phyloP scores from a whole-genome alignment of 2,797 vertebrate species.

The Euphonia xanthogaster region DNA sequence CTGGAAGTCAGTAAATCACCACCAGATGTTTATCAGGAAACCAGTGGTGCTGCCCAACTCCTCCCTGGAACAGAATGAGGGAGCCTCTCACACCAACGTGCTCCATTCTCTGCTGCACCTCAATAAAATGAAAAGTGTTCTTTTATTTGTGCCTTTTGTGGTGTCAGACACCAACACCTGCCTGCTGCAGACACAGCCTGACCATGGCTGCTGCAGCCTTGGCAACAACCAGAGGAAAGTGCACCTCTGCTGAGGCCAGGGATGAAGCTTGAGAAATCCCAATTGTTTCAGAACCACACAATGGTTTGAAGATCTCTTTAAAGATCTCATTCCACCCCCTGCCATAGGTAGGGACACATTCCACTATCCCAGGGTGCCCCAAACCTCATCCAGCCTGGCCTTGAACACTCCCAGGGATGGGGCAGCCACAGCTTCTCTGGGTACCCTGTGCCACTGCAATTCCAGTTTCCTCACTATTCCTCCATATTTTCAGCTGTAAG shows the following conservation, averaged over 20 bases:
- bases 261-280: not conserved
- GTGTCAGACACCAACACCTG: not conserved
- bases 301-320: not conserved
- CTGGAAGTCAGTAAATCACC: not conserved
- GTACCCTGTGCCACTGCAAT: not conserved
- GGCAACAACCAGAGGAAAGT: not conserved
- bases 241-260: not conserved
- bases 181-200: not conserved
- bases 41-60: not conserved
- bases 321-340: not conserved
- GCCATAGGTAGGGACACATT: not conserved
- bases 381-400: not conserved
- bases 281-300: not conserved
- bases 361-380: fast-evolving
- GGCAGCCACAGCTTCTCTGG: not conserved
- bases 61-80: not conserved
- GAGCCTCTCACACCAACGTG: not conserved
- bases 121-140: not conserved
- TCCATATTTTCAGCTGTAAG: not conserved
- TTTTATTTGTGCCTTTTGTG: not conserved
- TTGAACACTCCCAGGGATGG: not conserved
- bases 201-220: not conserved
- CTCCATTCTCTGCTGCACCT: not conserved
- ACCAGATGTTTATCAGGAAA: not conserved
- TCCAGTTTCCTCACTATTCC: not conserved